Conservation (phyloP, 2,113 vertebrate species). For the Gavia stellata region DNA sequence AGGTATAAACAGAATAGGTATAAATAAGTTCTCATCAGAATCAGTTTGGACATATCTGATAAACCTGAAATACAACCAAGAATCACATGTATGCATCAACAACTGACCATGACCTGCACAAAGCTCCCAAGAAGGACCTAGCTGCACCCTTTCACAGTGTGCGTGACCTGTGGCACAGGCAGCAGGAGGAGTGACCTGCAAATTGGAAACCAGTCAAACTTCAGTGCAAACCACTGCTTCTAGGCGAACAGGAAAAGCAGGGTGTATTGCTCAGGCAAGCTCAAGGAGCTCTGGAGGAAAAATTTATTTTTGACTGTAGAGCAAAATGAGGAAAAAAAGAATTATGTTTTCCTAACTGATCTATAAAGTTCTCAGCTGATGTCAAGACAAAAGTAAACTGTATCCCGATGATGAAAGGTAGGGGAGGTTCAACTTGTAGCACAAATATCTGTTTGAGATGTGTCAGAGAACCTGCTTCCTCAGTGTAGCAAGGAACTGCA, state of each 20-base stretch:
- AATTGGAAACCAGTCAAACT: background rate
- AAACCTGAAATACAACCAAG: background rate
- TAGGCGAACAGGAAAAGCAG: background rate
- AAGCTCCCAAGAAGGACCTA: background rate
- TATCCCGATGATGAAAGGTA: background rate
- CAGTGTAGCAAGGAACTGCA: background rate
- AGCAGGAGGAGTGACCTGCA: background rate
- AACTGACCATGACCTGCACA: background rate
- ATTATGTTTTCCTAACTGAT: background rate
- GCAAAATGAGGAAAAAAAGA: background rate
- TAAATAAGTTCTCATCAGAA: background rate
- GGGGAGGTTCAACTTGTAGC: background rate
- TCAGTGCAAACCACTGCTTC: background rate
- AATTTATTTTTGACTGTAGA: background rate
- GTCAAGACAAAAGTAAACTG: background rate
- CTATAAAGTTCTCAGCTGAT: background rate
- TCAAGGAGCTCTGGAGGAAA: background rate
- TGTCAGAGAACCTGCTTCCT: background rate
- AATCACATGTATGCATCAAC: background rate
- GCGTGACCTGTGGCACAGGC: background rate
- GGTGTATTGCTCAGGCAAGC: background rate
- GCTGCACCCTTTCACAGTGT: no score
- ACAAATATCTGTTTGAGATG: background rate
- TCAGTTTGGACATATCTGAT: background rate
- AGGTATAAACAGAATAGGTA: background rate